These are phyloP conservation scores for Anolis carolinensis DNA, from an alignment of 2,113 vertebrate genomes.

Conservation along the genomic window DNA sequence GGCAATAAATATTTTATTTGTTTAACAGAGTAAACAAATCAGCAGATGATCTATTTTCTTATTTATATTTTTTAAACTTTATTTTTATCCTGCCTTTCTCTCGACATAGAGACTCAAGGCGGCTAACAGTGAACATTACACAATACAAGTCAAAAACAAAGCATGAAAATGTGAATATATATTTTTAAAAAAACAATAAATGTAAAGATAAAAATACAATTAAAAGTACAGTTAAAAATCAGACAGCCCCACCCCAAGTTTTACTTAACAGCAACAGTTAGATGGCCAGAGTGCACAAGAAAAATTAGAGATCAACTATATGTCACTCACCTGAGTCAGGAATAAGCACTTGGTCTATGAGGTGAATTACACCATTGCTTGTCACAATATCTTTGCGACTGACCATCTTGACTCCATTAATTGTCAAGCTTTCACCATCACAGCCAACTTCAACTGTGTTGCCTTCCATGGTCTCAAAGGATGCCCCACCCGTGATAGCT, in stretches of 20 bases:
- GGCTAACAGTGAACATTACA: too few species aligned
- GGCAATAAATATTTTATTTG: neutral
- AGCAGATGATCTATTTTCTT: too few species aligned
- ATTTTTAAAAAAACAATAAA: too few species aligned
- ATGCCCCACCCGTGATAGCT: conserved; percentile 87
- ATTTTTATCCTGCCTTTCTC: too few species aligned
- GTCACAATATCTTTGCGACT: conserved; percentile 94
- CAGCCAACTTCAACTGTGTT: conserved; percentile 90
- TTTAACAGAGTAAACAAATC: neutral
- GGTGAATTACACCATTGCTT: conserved; percentile 93
- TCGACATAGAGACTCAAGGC: too few species aligned
- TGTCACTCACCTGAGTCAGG: conserved; percentile 90
- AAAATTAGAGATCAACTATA: neutral
- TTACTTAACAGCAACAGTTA: neutral
- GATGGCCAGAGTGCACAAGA: neutral
- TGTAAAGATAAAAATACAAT: too few species aligned
- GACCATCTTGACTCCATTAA: conserved; percentile 95
- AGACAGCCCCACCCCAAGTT: too few species aligned
- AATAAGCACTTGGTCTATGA: conserved; percentile 91
- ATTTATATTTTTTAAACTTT: too few species aligned
- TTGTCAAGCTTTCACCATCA: conserved; percentile 91
- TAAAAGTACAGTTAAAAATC: too few species aligned
- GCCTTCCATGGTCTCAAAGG: conserved; percentile 92
- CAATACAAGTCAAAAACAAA: too few species aligned
- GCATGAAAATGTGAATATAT: too few species aligned